phyloP scores from a whole-genome alignment of 2,113 vertebrate genomes.

The Ictidomys tridecemlineatus region DNA sequence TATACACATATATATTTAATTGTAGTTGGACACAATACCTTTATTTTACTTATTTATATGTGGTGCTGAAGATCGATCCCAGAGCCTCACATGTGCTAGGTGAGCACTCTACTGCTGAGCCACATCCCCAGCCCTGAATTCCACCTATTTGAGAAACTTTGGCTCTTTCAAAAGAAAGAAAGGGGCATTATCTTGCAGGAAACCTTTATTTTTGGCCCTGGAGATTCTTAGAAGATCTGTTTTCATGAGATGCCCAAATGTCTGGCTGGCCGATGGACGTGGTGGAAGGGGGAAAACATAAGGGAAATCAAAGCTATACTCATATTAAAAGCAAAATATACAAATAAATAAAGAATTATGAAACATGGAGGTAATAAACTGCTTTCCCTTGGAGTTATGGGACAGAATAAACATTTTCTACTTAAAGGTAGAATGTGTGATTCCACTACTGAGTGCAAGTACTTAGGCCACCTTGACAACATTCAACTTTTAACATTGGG shows the following conservation, averaged over 20 bases:
- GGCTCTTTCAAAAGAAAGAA: neutral
- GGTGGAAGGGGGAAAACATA: neutral
- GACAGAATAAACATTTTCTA: constrained; percentile 19
- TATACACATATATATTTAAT: no score
- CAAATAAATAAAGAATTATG: neutral
- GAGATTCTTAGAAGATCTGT: neutral
- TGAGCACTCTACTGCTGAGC: no score
- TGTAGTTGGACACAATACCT: no score
- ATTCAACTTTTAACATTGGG: neutral
- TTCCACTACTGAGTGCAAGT: neutral
- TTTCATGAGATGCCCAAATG: neutral
- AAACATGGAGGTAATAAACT: neutral
- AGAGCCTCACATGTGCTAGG: no score
- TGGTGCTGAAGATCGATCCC: no score
- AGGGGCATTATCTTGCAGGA: neutral
- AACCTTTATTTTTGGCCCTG: neutral
- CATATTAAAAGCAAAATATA: neutral
- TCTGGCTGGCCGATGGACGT: neutral
- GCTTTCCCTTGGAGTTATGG: neutral
- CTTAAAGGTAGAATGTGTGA: neutral
- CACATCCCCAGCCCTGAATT: neutral
- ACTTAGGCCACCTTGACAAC: neutral
- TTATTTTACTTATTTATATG: no score
- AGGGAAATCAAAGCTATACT: neutral
- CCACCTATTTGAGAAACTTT: neutral